phyloP scores from a whole-genome alignment of 1,140 invertebrate species.

The Meloidogyne hapla region DNA sequence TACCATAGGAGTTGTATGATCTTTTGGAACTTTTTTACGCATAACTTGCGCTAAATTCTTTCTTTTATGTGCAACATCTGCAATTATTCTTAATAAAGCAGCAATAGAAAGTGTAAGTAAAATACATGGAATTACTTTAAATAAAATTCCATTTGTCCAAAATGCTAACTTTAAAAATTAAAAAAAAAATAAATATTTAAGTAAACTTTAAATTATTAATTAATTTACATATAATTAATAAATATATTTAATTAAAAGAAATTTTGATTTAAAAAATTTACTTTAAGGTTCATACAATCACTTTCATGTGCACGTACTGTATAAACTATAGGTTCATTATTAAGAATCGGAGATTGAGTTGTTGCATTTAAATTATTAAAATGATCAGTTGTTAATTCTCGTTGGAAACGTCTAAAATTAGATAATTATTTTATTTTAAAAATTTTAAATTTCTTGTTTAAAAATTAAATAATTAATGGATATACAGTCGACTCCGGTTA shows the following conservation, averaged over 20 bases:
- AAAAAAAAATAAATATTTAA: too few relatives aligned
- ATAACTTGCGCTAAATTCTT: conserved; percentile 63
- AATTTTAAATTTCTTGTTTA: too few relatives aligned
- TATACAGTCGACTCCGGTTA: too few relatives aligned
- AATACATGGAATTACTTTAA: conserved; percentile 66
- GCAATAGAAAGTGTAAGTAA: conserved; percentile 67
- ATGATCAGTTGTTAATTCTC: not conserved
- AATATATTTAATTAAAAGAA: not conserved
- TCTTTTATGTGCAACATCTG: conserved; percentile 64
- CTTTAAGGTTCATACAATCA: conserved; percentile 59
- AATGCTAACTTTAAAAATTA: conserved; percentile 54
- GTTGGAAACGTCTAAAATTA: not conserved
- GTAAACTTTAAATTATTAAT: too few relatives aligned
- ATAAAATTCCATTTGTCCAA: conserved; percentile 63
- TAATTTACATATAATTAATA: too few relatives aligned
- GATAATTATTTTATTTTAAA: conserved; percentile 14
- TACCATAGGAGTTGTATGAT: conserved; percentile 78
- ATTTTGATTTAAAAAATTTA: conserved; percentile 30
- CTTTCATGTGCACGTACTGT: conserved; percentile 55
- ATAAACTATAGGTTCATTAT: conserved; percentile 38
- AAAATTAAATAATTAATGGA: too few relatives aligned
- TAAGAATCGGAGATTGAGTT: not conserved
- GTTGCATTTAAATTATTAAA: not conserved
- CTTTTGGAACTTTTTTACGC: conserved; percentile 63
- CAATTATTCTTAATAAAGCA: conserved; percentile 65